Base-by-base conservation (phyloP, 1,140 invertebrate species). In the Cherax destructor region DNA sequence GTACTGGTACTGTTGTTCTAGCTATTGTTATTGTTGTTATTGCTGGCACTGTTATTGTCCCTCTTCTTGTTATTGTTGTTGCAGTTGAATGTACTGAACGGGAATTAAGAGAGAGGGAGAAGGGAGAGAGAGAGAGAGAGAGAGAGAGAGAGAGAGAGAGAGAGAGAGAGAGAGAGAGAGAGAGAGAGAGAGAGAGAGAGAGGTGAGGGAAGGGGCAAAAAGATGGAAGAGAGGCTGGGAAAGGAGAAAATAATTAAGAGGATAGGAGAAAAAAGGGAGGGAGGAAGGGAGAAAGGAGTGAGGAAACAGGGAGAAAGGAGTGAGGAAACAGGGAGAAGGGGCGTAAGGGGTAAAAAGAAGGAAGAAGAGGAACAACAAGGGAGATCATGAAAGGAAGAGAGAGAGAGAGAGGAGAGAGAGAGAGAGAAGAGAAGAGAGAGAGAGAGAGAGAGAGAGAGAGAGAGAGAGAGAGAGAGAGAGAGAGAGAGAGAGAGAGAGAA, bases 251-350 rank as follows among this genome's bases (percentile, higher is more conserved):
- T n/a, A 30, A 30, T 21, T 21, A 30, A 74, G n/a, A 21, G 21
- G 18, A 3, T 9, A 74, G 21, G 69, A n/a, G 21, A 30, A 21
- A n/a, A 74, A 74, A 21, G 69, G 24, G 69, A 30, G 21, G 1
- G 69, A 9, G 6, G n/a, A 6, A 74, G 21, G 18, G 21, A n/a
- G 16, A 21, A 69, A n/a, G 61, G 16, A 16, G 61, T 16, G 18
- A 69, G 16, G 61, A 69, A 65, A 16, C 4, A 16, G 18, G 61
- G 18, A 4, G 18, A 21, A 65, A 16, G 18, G 61, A n/a, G n/a
- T n/a, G n/a, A n/a, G n/a, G n/a, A n/a, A 18, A 84, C 52, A 49
- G 83, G 24, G 56, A 72, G 83, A 56, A 13, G 65, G 83, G 65
- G 59, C 49, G 72, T 21, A 52, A 3, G 61, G 49, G 10, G n/a